Conservation (phyloP, 2,888 invertebrate genomes). For the Caenorhabditis sp. region DNA sequence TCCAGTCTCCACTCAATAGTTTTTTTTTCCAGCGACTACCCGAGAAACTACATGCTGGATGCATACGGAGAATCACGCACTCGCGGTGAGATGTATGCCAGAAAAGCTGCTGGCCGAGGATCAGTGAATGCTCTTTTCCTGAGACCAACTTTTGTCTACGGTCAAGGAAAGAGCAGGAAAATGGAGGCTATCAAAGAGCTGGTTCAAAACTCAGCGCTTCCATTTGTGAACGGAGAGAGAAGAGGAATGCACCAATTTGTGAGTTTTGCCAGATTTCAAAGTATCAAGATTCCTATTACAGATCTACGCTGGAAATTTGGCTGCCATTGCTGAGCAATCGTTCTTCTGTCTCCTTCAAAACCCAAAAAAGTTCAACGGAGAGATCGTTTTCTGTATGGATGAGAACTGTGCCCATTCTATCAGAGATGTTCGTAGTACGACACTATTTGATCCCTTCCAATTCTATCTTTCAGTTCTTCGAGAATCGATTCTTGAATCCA, state of each 20-base stretch:
- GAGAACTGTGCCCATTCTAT: constrained; percentile 73
- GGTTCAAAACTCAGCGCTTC: constrained; percentile 68
- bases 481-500: constrained; percentile 49
- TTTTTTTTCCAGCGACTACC: constrained; percentile 69
- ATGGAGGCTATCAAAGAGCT: constrained; percentile 66
- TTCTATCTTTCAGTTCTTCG: constrained; percentile 63
- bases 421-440: constrained; percentile 67
- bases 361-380: constrained; percentile 70
- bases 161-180: constrained; percentile 73
- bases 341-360: constrained; percentile 69
- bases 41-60: constrained; percentile 77
- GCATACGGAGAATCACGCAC: constrained; percentile 79
- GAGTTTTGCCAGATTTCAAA: constrained; percentile 23
- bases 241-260: constrained; percentile 81
- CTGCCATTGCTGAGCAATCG: constrained; percentile 72
- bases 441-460: neutral
- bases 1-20: neutral
- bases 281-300: constrained; percentile 32
- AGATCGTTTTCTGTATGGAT: constrained; percentile 80
- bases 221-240: constrained; percentile 74
- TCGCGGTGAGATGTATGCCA: constrained; percentile 77
- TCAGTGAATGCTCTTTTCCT: constrained; percentile 74
- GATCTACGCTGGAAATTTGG: constrained; percentile 80
- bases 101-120: constrained; percentile 65
- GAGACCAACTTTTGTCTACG: constrained; percentile 78